Conservation (phyloP, 2,113 vertebrate genomes). For the Vulpes vulpes region DNA sequence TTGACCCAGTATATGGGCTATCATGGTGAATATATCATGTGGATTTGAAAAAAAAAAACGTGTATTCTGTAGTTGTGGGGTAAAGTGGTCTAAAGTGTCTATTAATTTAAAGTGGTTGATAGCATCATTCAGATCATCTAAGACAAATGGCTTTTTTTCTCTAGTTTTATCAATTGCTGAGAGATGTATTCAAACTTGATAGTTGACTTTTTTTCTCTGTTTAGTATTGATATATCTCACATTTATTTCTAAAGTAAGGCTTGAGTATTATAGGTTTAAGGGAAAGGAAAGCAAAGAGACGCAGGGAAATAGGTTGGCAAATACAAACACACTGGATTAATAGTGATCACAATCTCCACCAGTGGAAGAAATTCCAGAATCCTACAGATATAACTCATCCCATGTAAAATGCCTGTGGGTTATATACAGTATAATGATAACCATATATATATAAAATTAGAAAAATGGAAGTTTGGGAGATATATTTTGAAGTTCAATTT, state of each 20-base stretch:
- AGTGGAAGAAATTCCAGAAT: not conserved
- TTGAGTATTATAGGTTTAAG: not conserved
- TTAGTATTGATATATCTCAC: not conserved
- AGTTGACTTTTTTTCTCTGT: not conserved
- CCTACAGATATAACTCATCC: not conserved
- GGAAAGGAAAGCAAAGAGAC: not conserved
- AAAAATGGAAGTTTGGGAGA: not conserved
- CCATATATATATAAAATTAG: not conserved
- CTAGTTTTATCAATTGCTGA: not conserved
- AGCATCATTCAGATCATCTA: not conserved
- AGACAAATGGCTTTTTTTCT: not conserved
- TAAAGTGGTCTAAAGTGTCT: not conserved
- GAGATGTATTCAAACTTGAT: not conserved
- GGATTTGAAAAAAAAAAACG: not conserved
- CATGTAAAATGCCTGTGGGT: not conserved
- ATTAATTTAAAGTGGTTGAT: not conserved
- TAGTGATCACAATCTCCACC: not conserved
- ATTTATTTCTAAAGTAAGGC: not conserved
- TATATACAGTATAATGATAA: not conserved
- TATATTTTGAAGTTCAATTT: not conserved
- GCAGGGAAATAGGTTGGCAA: not conserved
- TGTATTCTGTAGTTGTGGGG: not conserved
- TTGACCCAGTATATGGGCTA: not conserved
- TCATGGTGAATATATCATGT: not conserved
- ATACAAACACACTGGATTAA: not conserved